These are phyloP conservation scores for Empis stercorea DNA, from an alignment of 2,888 invertebrate species.

Conservation along the genomic window DNA sequence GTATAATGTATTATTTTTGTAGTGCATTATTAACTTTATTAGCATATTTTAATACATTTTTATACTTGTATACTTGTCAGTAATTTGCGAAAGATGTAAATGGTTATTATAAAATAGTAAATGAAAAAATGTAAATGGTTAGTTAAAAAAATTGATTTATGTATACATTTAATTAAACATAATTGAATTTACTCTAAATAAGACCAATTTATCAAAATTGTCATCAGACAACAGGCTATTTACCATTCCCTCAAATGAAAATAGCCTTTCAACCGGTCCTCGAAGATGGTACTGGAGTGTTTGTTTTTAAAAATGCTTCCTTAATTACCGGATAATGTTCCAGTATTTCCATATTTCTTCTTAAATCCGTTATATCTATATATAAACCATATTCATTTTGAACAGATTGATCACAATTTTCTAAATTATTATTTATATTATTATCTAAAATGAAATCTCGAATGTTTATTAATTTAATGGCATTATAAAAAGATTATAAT, in stretches of 20 bases:
- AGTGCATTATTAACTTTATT: too few relatives aligned
- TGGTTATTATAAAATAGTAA: too few relatives aligned
- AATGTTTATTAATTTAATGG: background rate
- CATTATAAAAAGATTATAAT: background rate
- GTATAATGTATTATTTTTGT: too few relatives aligned
- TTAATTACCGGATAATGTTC: conserved; percentile 4
- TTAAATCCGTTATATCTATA: too few relatives aligned
- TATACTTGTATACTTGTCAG: too few relatives aligned
- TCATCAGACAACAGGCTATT: background rate
- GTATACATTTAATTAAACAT: background rate
- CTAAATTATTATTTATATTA: too few relatives aligned
- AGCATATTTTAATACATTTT: too few relatives aligned
- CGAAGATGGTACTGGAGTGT: conserved; percentile 7
- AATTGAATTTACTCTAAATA: conserved; percentile 3
- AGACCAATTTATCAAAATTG: conserved; percentile 8
- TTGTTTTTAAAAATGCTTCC: conserved; percentile 5
- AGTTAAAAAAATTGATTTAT: too few relatives aligned
- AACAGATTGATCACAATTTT: background rate
- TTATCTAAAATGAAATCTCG: background rate
- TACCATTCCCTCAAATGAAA: conserved; percentile 5
- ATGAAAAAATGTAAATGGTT: too few relatives aligned
- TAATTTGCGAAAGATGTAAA: too few relatives aligned
- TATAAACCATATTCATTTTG: background rate
- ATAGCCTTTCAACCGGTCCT: conserved; percentile 9
- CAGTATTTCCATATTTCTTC: background rate